Percentiles rank a stretch among this genome's conserved stretches.
Evolutionary conservation across 35 echinoderm and acorn worm species (phyloP).

Genomic region (Holothuria glaberrima): DNA sequence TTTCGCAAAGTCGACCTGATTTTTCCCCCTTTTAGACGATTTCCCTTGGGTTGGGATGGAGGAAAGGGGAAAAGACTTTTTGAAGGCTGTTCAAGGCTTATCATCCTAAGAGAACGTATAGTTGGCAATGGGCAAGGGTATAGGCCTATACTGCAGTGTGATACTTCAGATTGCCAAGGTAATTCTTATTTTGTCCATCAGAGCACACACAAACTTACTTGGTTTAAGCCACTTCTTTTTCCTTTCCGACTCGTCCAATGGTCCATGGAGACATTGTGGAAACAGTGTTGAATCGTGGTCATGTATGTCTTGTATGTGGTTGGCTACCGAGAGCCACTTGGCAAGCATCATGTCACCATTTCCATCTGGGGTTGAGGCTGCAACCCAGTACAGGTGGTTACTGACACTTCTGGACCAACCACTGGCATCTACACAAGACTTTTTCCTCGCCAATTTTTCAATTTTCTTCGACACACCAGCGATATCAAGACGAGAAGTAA

Average conservation of each 20-base stretch:
- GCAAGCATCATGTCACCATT: slow-evolving; percentile 45
- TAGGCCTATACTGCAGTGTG: no score
- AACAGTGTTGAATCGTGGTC: neutral
- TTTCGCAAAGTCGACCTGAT: no score
- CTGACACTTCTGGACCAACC: neutral
- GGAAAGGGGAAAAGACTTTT: no score
- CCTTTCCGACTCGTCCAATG: neutral
- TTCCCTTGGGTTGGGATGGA: no score
- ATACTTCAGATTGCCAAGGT: no score
- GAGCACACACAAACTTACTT: neutral
- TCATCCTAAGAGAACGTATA: no score
- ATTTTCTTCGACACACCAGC: slow-evolving; percentile 5
- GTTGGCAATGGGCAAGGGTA: no score
- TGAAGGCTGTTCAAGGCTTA: no score
- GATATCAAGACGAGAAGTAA: neutral
- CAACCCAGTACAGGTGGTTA: slow-evolving; percentile 62
- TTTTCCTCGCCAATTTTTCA: slow-evolving; percentile 33
- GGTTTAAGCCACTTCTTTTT: slow-evolving; percentile 27
- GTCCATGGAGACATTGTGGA: slow-evolving; percentile 25
- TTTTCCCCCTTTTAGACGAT: no score
- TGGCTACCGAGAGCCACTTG: slow-evolving; percentile 42
- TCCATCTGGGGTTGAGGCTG: slow-evolving; percentile 60
- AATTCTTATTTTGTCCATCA: no score
- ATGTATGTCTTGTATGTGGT: slow-evolving; percentile 56
- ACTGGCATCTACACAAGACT: slow-evolving; percentile 1